phyloP scores from a whole-genome alignment of 2,113 vertebrate species.

The Triplophysa siluroides region DNA sequence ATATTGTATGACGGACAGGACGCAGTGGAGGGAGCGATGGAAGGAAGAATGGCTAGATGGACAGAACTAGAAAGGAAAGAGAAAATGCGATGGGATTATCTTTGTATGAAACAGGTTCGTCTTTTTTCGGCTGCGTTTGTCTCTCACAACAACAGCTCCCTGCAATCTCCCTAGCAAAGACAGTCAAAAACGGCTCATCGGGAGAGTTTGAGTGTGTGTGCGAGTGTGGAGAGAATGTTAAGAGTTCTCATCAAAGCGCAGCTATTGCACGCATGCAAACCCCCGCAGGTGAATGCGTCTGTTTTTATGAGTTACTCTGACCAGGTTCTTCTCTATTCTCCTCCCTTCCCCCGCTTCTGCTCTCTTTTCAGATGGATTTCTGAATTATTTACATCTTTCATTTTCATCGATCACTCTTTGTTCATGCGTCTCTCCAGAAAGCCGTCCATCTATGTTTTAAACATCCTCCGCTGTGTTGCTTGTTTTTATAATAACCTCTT shows the following conservation, averaged over 20 bases:
- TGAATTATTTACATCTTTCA: conserved; percentile 47
- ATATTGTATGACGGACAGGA: conserved; percentile 73
- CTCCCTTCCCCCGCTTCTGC: conserved; percentile 27
- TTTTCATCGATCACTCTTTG: conserved; percentile 36
- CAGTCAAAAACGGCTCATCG: conserved; percentile 2
- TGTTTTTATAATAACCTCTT: conserved; percentile 26
- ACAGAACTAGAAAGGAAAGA: background rate
- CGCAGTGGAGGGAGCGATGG: conserved; percentile 31
- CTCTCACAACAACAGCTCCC: background rate
- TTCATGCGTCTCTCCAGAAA: conserved; percentile 13
- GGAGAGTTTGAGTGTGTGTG: conserved; percentile 25
- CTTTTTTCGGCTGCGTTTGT: conserved; percentile 4
- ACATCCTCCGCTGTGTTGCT: background rate
- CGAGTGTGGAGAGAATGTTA: conserved; percentile 73
- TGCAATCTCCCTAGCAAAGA: background rate
- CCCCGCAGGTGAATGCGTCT: conserved; percentile 36
- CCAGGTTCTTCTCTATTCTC: conserved; percentile 30
- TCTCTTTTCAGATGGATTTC: conserved; percentile 33
- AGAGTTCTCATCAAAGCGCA: conserved; percentile 72
- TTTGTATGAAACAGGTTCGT: background rate
- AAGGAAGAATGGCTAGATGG: background rate
- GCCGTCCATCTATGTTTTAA: background rate
- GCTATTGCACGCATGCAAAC: conserved; percentile 53
- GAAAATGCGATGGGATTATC: background rate
- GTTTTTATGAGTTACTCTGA: conserved; percentile 29